Evolutionary conservation across 2,113 vertebrate genomes (phyloP).

Genomic region (Hemiprocne comata): DNA sequence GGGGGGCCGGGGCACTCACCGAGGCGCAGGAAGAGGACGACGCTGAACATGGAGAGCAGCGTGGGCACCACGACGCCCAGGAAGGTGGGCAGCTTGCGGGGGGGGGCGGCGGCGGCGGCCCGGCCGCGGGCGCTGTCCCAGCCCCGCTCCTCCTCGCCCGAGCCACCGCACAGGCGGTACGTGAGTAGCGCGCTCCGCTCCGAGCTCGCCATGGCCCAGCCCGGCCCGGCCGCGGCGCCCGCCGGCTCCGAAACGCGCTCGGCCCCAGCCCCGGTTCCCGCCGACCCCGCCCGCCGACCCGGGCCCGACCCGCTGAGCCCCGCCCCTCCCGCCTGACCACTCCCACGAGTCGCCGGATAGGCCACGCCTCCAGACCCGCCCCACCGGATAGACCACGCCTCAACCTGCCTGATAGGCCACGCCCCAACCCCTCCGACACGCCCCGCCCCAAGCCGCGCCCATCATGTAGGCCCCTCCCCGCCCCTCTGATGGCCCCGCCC

Average conservation of each 20-base stretch:
- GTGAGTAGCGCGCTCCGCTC: conserved; percentile 87
- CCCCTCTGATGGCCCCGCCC: background rate
- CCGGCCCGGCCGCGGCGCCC: background rate
- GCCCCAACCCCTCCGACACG: background rate
- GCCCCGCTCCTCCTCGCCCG: conserved; percentile 37
- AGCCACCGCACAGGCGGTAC: conserved; percentile 83
- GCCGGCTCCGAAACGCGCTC: background rate
- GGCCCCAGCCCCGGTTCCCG: background rate
- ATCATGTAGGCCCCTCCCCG: background rate
- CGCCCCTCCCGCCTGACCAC: background rate
- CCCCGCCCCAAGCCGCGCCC: background rate
- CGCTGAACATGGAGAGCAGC: conserved; percentile 92
- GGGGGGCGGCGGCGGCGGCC: background rate
- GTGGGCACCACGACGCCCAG: conserved; percentile 90
- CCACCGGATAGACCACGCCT: background rate
- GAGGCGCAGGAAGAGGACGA: conserved; percentile 88
- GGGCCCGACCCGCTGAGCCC: background rate
- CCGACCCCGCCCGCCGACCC: background rate
- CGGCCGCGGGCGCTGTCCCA: background rate
- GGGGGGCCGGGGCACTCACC: conserved; percentile 75
- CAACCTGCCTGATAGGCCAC: background rate
- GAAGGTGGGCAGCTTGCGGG: conserved; percentile 84
- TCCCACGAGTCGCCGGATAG: too few species aligned
- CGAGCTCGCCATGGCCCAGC: conserved; percentile 28
- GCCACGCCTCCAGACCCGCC: background rate